phyloP scores from a whole-genome alignment of 2,113 vertebrate genomes.

The Phoenicopterus ruber region DNA sequence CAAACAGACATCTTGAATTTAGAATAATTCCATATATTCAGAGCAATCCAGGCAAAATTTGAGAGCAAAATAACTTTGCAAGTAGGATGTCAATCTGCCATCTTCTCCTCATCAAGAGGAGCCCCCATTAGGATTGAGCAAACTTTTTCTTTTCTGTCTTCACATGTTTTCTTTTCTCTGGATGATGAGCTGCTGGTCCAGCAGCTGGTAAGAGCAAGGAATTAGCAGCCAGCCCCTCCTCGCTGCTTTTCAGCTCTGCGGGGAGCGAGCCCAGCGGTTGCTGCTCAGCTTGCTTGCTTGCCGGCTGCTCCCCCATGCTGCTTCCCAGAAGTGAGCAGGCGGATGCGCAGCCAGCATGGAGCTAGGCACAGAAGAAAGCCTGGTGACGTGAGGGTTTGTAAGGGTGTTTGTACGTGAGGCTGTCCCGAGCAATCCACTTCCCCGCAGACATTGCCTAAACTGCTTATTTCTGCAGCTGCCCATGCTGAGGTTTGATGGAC shows the following conservation, averaged over 20 bases:
- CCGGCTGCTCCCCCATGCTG: background rate
- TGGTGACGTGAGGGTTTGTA: background rate
- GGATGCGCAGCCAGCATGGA: background rate
- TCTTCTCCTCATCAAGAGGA: background rate
- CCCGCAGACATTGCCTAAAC: background rate
- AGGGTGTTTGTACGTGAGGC: background rate
- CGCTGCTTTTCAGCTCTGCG: background rate
- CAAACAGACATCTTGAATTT: background rate
- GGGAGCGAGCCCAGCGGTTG: fast-evolving
- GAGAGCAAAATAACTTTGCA: background rate
- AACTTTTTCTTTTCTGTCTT: background rate
- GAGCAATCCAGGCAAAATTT: background rate
- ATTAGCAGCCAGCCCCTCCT: background rate
- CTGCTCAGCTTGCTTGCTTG: background rate
- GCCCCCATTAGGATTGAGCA: background rate
- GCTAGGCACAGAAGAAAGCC: background rate
- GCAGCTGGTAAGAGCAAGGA: background rate
- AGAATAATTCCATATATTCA: background rate
- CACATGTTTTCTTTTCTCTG: background rate
- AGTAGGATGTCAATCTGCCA: background rate
- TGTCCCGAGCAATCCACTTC: background rate
- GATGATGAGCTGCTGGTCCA: background rate
- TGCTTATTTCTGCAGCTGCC: background rate
- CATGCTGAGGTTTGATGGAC: background rate
- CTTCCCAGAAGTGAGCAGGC: background rate